Evolutionary conservation across 2,888 invertebrate species (phyloP).

Genomic region (Blera fallax): DNA sequence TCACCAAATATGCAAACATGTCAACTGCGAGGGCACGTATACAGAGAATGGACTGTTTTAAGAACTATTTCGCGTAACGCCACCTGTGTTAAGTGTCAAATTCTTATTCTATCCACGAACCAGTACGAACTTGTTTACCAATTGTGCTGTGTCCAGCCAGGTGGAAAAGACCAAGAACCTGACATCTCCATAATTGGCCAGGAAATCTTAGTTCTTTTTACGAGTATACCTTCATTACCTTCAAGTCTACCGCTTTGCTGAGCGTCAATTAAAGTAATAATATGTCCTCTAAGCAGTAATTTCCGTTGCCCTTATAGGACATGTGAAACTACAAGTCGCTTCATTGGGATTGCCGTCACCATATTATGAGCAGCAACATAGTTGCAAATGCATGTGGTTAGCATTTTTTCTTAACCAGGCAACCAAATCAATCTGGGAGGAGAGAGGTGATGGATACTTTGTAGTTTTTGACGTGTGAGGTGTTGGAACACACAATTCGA

Average conservation of each 20-base stretch:
- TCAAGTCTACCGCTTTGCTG: background rate
- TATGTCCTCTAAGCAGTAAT: slow-evolving; percentile 27
- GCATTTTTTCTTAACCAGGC: slow-evolving; percentile 1
- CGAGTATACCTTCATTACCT: background rate
- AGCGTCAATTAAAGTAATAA: slow-evolving; percentile 13
- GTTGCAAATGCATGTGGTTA: slow-evolving; percentile 47
- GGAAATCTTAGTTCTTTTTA: background rate
- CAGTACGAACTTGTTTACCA: background rate
- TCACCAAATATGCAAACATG: slow-evolving; percentile 7
- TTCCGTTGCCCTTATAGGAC: slow-evolving; percentile 43
- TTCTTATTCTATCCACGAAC: background rate
- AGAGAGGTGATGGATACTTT: slow-evolving; percentile 34
- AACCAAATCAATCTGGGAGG: slow-evolving; percentile 21
- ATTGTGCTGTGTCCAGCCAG: background rate
- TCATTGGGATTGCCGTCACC: too few species aligned
- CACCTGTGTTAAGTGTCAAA: slow-evolving; percentile 5
- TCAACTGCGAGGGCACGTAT: background rate
- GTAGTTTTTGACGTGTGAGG: slow-evolving; percentile 30
- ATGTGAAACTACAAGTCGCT: slow-evolving; percentile 15
- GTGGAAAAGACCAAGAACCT: background rate
- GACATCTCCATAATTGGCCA: slow-evolving; percentile 1
- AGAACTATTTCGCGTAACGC: background rate
- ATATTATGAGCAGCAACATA: slow-evolving; percentile 4
- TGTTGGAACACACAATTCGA: slow-evolving; percentile 25
- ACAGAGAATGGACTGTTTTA: background rate